Evolutionary conservation across 2,113 vertebrate genomes (phyloP), one percentile per base, ranked within the genome.

Genomic region (Rhabdomys dilectus): DNA sequence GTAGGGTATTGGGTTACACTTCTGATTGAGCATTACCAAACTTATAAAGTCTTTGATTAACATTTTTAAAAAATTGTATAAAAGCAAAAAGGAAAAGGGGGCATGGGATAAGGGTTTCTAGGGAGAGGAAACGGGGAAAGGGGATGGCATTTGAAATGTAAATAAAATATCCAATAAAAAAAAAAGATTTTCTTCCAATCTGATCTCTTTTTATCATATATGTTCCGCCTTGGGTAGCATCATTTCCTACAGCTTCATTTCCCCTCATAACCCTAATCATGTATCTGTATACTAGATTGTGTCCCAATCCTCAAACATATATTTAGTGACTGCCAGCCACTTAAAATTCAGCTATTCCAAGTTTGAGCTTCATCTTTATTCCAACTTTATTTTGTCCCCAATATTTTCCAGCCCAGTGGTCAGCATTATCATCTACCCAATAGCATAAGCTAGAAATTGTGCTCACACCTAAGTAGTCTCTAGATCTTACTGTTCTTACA

Each of bases 261-360:
- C 56, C 34, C 64, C 31, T 64, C 76, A 45, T 91, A 64, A 75
- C 48, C 76, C 73, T 87, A 73, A n/a, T 92, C 75, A 84, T 95
- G 19, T 56, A 88, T 75, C 39, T 56, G 39, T 31, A 68, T 53
- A 21, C 15, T 93, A 91, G 42, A 64, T 91, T 75, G 60, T 75
- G 24, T 95, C 51, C 70, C 76, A 36, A 70, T 72, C 62, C 72
- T 91, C 39, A 90, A 7, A 70, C 9, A 53, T 48, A 62, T 85
- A 88, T 77, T 95, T 94, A 89, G 88, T 75, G 5, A 34, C 75
- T 88, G 66, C 31, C 84, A 42, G 56, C 24, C 22, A 86, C 36
- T 56, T 95, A 88, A 96, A 96, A 94, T 93, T 92, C 62, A 92
- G 22, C 39, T 88, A 91, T 89, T 78, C 53, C 56, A 73, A 82